Conservation (phyloP, 2,888 invertebrate genomes). For the Embidobia sp. region DNA sequence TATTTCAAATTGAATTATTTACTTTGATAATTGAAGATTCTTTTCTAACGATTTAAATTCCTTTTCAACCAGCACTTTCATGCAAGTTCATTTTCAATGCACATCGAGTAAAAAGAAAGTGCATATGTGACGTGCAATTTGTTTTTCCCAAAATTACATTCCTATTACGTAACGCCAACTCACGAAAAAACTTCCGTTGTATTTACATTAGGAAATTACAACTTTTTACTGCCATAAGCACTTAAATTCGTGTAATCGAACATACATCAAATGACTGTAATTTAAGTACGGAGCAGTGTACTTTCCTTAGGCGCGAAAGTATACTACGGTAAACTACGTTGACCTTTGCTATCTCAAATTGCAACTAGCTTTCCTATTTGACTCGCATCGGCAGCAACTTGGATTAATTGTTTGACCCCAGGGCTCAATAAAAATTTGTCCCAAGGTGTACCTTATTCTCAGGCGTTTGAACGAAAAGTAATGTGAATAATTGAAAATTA, state of each 20-base stretch:
- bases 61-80: too few species aligned
- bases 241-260: conserved; percentile 40
- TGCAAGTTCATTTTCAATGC: neutral
- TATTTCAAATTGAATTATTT: too few species aligned
- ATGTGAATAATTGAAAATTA: too few species aligned
- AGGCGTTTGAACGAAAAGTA: too few species aligned
- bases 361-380: conserved; percentile 40
- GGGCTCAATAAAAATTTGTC: neutral
- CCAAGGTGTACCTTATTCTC: too few species aligned
- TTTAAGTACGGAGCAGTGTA: conserved; percentile 40
- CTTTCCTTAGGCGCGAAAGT: conserved; percentile 54
- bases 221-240: conserved; percentile 26
- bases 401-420: conserved; percentile 27
- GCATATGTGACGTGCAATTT: conserved; percentile 22
- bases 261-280: conserved; percentile 53
- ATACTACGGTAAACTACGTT: conserved; percentile 28
- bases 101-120: conserved; percentile 17
- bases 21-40: too few species aligned
- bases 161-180: conserved; percentile 29
- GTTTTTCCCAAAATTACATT: conserved; percentile 18
- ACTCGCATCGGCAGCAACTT: conserved; percentile 1
- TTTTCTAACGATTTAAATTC: too few species aligned
- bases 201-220: conserved; percentile 36
- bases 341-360: conserved; percentile 57
- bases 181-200: conserved; percentile 28